Evolutionary conservation across 2,113 vertebrate species (phyloP), one percentile per base, ranked within the genome.

Genomic region (Peromyscus californicus): DNA sequence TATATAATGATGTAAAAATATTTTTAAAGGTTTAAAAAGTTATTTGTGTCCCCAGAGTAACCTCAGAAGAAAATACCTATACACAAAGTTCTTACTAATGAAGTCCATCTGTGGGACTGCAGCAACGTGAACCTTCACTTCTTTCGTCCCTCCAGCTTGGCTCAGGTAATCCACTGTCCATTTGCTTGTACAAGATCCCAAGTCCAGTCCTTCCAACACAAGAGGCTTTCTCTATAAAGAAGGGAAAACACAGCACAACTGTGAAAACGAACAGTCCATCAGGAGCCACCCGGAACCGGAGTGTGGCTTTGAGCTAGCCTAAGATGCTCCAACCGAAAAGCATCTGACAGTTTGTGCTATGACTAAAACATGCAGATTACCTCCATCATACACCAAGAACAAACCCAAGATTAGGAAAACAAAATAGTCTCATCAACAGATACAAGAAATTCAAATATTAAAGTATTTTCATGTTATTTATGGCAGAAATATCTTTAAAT

Each of bases 41-140:
- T 76, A 94, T 42, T 19, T 95, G 74, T 54, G 78, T 29, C 39
- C 89, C 57, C 72, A 98, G 5, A 98, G 84, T 91, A 98, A 51
- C 80, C 59, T 97, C 94, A 84, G 95, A 98, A 98, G 83, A 48
- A 96, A 97, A 98, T 99, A 99, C 99, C 99, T 99, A 99, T 99
- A 99, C 1, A 99, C 98, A 99, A 99, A 99, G 98, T 99, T 99
- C 98, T 99, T 99, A 97, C 98, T 99, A 82, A 99, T 99, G 98
- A 99, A 99, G 98, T 99, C 99, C 99, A 99, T 99, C 98, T 99
- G 99, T 61, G 99, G 98, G 63, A 99, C 98, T 0, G 98, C 59
- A 57, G 99, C 99, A 5, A 99, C 99, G 1, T 99, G 99, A 42
- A 99, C 98, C 97, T 99, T 99, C 51, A 99, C 99, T 83, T 99